Evolutionary conservation across 2,113 vertebrate genomes (phyloP).

Genomic region (Jaculus jaculus): DNA sequence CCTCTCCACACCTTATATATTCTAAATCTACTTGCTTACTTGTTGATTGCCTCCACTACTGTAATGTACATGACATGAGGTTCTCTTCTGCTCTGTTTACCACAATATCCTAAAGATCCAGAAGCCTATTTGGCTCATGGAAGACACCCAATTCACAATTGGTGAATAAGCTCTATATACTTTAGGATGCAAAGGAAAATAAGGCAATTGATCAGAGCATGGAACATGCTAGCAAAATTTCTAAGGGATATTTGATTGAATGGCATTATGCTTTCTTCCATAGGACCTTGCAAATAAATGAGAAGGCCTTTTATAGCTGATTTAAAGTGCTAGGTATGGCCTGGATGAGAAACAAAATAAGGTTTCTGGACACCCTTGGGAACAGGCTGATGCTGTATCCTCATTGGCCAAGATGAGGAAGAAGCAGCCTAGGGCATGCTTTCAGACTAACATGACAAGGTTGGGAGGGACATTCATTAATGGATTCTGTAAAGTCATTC

Average conservation of each 20-base stretch:
- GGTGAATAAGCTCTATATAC: not conserved
- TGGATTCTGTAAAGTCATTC: not conserved
- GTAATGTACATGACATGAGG: not conserved
- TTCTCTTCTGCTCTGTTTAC: not conserved
- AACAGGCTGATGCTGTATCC: not conserved
- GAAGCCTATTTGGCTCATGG: not conserved
- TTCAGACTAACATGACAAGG: not conserved
- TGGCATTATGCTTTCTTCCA: not conserved
- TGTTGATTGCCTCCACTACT: not conserved
- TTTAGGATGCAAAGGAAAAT: not conserved
- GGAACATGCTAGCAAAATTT: conserved; percentile 1
- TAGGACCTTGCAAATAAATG: not conserved
- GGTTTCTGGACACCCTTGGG: not conserved
- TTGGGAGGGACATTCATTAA: not conserved
- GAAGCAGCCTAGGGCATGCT: not conserved
- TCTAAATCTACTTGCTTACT: not conserved
- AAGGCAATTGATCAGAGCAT: not conserved
- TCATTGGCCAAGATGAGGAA: not conserved
- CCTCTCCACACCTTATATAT: not conserved
- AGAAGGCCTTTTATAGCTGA: not conserved
- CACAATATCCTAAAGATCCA: not conserved
- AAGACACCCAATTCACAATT: not conserved
- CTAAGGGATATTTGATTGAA: not conserved
- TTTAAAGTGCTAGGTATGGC: not conserved
- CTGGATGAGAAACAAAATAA: not conserved